phyloP scores from a whole-genome alignment of 2,888 invertebrate species.

The Drosophila macrospina region DNA sequence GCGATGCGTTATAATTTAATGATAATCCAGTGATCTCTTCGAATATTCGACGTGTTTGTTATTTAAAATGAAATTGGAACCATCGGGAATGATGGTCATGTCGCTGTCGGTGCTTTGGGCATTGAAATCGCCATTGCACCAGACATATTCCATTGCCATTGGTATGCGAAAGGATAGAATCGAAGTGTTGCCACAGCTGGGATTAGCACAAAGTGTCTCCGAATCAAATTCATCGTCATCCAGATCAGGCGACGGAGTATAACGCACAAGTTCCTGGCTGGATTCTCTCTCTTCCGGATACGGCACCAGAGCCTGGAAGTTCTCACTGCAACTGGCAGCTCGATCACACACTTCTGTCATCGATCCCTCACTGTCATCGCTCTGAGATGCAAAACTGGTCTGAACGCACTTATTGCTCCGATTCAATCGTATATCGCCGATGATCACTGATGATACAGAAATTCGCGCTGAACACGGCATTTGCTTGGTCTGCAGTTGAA shows the following conservation, averaged over 20 bases:
- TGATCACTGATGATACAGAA: constrained; percentile 1
- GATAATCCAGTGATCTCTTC: constrained; percentile 5
- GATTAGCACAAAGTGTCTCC: constrained; percentile 19
- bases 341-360: constrained; percentile 11
- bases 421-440: not conserved
- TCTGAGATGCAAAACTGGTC: not conserved
- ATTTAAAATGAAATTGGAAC: constrained; percentile 35
- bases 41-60: constrained; percentile 12
- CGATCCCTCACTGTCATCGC: not conserved
- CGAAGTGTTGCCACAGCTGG: constrained; percentile 7
- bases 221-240: constrained; percentile 19
- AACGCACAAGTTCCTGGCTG: constrained; percentile 39
- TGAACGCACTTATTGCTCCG: not conserved
- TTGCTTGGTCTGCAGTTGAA: not conserved
- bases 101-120: constrained; percentile 61
- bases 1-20: constrained; percentile 46
- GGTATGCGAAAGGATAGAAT: constrained; percentile 54
- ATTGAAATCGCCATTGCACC: constrained; percentile 50
- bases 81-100: constrained; percentile 61
- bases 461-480: too few relatives aligned
- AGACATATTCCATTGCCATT: constrained; percentile 50
- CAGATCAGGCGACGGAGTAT: not conserved
- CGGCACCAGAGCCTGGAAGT: constrained; percentile 43
- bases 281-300: constrained; percentile 25
- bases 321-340: constrained; percentile 21